phyloP scores from a whole-genome alignment of 2,888 invertebrate species.

The Eupithecia pulchellata region DNA sequence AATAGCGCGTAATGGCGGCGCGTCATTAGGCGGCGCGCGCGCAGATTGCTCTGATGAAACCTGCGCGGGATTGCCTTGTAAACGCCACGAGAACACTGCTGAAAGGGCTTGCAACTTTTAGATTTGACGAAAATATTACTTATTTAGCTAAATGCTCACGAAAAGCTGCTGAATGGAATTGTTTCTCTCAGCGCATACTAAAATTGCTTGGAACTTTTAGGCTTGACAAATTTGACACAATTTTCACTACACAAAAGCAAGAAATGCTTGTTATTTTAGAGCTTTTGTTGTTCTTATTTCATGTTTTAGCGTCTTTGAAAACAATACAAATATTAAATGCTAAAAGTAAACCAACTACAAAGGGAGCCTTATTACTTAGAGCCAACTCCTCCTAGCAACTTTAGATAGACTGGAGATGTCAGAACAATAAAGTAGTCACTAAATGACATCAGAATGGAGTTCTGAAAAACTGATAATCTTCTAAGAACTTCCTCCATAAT shows the following conservation, averaged over 20 bases:
- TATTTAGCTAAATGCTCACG: neutral
- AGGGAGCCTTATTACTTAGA: too few relatives aligned
- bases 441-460: neutral
- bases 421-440: too few relatives aligned
- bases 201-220: neutral
- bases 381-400: too few relatives aligned
- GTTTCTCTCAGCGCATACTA: too few relatives aligned
- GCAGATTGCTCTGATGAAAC: constrained; percentile 68
- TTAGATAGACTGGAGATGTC: too few relatives aligned
- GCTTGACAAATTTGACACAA: neutral
- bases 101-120: constrained; percentile 3
- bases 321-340: too few relatives aligned
- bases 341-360: too few relatives aligned
- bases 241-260: neutral
- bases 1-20: constrained; percentile 74
- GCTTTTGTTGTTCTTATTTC: too few relatives aligned
- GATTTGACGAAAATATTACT: neutral
- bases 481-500: neutral
- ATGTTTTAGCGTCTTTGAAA: too few relatives aligned
- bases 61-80: constrained; percentile 76
- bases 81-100: constrained; percentile 55
- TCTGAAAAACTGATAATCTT: neutral
- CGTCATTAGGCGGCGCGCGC: constrained; percentile 62
- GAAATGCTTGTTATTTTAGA: neutral
- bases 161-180: neutral